Conservation (phyloP, 2,888 invertebrate genomes). For the Drosophila aldrichi region DNA sequence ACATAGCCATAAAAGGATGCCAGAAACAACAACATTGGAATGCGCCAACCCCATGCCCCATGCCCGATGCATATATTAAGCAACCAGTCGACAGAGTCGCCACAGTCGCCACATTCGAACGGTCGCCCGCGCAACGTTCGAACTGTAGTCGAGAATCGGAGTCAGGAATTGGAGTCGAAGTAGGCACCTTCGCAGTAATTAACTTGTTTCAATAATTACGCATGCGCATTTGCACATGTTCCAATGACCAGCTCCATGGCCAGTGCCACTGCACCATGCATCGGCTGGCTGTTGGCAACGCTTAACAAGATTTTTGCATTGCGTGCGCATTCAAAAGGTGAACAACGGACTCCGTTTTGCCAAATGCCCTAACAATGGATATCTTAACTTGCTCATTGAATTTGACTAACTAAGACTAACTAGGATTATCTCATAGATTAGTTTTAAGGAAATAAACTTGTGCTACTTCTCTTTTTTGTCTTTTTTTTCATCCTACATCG, state of each 20-base stretch:
- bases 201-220: constrained; percentile 83
- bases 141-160: constrained; percentile 24
- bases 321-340: constrained; percentile 69
- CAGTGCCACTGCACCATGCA: constrained; percentile 24
- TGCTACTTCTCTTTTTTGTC: too few relatives aligned
- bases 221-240: constrained; percentile 81
- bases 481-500: too few relatives aligned
- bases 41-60: constrained; percentile 51
- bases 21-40: constrained; percentile 54
- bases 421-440: not conserved
- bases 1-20: constrained; percentile 71
- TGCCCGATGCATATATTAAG: constrained; percentile 76
- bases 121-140: constrained; percentile 51
- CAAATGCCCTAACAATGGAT: constrained; percentile 29
- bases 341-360: constrained; percentile 45
- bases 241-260: constrained; percentile 37
- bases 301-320: constrained; percentile 81
- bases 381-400: not conserved
- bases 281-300: constrained; percentile 47
- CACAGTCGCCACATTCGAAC: constrained; percentile 14
- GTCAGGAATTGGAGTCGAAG: constrained; percentile 33
- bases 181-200: constrained; percentile 78
- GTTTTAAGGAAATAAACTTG: too few relatives aligned
- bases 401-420: not conserved
- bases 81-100: constrained; percentile 25